Evolutionary conservation across 2,113 vertebrate genomes (phyloP), one percentile per base, ranked within the genome.

Genomic region (Epinephelus cyanopodus): DNA sequence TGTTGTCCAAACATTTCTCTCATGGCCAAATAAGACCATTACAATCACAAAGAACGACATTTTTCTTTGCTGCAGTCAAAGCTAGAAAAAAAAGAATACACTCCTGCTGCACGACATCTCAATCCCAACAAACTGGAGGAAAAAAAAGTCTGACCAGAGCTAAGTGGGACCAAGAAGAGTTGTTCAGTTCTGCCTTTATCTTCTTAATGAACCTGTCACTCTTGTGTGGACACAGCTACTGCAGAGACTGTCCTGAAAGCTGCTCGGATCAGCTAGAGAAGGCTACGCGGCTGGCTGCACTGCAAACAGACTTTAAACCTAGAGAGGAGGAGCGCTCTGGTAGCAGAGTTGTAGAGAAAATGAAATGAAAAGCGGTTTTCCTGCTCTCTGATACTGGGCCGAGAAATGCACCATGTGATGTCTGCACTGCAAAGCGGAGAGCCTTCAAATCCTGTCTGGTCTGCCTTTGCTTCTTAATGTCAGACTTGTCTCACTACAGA

Each of bases 181-280:
- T 70, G 83, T 84, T 82, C 81, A 61, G 63, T 39, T 75, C 84
- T 64, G 82, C 73, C 82, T 86, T 89, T 90, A 89, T 92, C 89
- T 88, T 45, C 70, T 78, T 87, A 90, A 92, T 89, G 87, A 90
- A 90, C 77, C 85, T 80, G 90, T 87, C 90, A 90, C 80, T 91
- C 86, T 65, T 6, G 29, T 21, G 73, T 52, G 77, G 77, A 86
- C 77, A 78, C 75, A n/a, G 81, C 67, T 57, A 29, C 62, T 9
- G 70, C 87, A 33, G 62, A 50, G 53, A 73, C 77, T 15, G 47
- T 81, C 71, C 80, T 39, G 64, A 83, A 78, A 83, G 68, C 71
- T 42, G 61, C 76, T 53, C 12, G 1, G 62, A 62, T 78, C 60
- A 69, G n/a, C 76, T 23, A 3, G 21, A 64, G 71, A 29, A 18